Evolutionary conservation across 1,140 invertebrate species (phyloP), one percentile per base, ranked within the genome.

Genomic region (Listronotus bonariensis): DNA sequence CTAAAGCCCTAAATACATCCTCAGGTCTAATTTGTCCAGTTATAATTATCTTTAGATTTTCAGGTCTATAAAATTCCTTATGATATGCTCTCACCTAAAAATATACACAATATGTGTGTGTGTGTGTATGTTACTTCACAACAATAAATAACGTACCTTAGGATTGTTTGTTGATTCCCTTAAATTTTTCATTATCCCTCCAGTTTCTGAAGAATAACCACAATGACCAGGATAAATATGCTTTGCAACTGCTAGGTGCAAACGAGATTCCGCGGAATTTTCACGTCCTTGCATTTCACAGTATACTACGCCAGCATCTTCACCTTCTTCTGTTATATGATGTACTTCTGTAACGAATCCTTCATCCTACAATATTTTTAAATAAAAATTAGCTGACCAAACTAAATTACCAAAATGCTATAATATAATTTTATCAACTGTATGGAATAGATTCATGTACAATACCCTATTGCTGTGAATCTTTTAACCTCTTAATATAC

Each of bases 271-370:
- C n/a, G 89, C 91, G 41, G 83, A 86, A 77, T 95, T 94, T 79
- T 95, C 92, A 20, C 84, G 72, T 17, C 88, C 89, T 76, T 96
- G 93, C 91, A 96, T 95, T 82, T 97, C 94, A 79, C 91, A 93
- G 77, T 97, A 97, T 1, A 96, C 93, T 31, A 96, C 91, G 34
- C 95, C 95, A 34, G 88, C 92, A 84, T 97, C 89, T 70, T 93
- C 87, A 3, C 93, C 95, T 65, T 92, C 86, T 4, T 87, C 89
- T 76, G 90, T 93, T 48, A 97, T 85, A 77, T 97, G 94, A 80
- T 97, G 92, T 1, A 97, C 92, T 82, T 97, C 95, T 12, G 94
- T 97, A 10, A 87, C 79, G 80, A 89, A 97, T 1, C 84, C 92
- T 71, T 88, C 82, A 68, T 94, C 88, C 89, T 69, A 18, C 11